Evolutionary conservation across 2,113 vertebrate species (phyloP).

Genomic region (Oophaga pumilio): DNA sequence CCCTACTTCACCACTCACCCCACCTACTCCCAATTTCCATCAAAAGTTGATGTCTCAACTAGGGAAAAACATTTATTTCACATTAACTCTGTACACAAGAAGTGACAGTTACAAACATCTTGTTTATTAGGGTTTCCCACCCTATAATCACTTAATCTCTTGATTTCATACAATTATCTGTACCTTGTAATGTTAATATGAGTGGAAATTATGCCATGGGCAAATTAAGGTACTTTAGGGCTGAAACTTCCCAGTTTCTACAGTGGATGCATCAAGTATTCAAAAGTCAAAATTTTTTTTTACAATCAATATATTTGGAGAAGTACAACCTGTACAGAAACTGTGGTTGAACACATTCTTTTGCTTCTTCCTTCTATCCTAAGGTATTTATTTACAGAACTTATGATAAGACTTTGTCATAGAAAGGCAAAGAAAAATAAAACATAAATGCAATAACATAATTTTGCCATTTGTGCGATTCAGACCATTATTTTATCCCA

Average conservation of each 20-base stretch:
- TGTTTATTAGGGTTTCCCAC: constrained; percentile 38
- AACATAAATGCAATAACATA: too few species aligned
- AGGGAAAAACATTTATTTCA: neutral
- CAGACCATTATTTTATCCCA: neutral
- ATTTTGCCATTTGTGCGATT: neutral
- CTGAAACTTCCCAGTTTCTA: constrained; percentile 21
- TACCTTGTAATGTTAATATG: constrained; percentile 40
- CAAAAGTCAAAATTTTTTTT: neutral
- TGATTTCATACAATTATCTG: constrained; percentile 46
- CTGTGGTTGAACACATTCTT: neutral
- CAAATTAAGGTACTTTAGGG: constrained; percentile 32
- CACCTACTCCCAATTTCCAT: neutral
- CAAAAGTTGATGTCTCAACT: neutral
- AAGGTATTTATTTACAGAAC: neutral
- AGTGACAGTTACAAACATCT: constrained; percentile 37
- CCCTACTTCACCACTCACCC: constrained; percentile 2
- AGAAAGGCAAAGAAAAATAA: neutral
- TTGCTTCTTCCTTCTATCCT: neutral
- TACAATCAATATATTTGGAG: neutral
- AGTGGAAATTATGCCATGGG: constrained; percentile 20
- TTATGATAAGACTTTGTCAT: too few species aligned
- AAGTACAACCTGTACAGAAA: neutral
- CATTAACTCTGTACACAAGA: neutral
- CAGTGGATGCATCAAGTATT: neutral
- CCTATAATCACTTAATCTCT: constrained; percentile 50